Evolutionary conservation across 2,888 invertebrate genomes (phyloP), one percentile per base, ranked within the genome.

Genomic region (Drepanosiphum platanoidis): DNA sequence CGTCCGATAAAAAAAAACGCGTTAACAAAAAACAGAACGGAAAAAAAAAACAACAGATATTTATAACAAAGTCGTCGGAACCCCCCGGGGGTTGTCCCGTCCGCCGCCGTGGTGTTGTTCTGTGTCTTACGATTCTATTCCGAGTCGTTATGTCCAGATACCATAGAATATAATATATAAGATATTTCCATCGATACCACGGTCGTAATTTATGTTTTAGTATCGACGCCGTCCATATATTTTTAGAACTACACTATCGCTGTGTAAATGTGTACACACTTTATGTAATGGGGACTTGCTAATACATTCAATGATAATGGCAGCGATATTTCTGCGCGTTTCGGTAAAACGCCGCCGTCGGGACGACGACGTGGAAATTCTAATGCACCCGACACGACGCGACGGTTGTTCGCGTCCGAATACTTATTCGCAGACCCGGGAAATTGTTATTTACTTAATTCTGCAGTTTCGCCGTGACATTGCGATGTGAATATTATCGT

Each of bases 111-210:
- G 5, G 13, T 3, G 15, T 46, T 46, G 1, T 46, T 46, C 18
- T 46, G 15, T 18, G 52, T 22, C 52, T 15, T 22, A 52, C 52
- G 22, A 52, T 52, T 52, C 58, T 3, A 34, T 36, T 36, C 9
- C 36, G 34, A 77, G 4, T 61, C 77, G 36, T 77, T 77, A 30
- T 18, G 27, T n/a, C n/a, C n/a, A n/a, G n/a, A n/a, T n/a, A n/a
- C n/a, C n/a, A n/a, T n/a, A n/a, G n/a, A 3, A 61, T 61, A 58
- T 27, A 1, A n/a, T n/a, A 9, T n/a, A n/a, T n/a, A 27, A 36
- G 27, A 61, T 27, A 4, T 27, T 7, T 39, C 22, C 11, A 36
- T 36, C 15, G 75, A 3, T 36, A 34, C 15, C 13, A 1, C 18
- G 13, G 27, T 61, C 9, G 36, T 61, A 36, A 27, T 36, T 75